A percentile compares a stretch with the other conserved stretches of the same genome.
phyloP scores from a whole-genome alignment of 2,797 vertebrate species.

The Sebastes wilsoni region DNA sequence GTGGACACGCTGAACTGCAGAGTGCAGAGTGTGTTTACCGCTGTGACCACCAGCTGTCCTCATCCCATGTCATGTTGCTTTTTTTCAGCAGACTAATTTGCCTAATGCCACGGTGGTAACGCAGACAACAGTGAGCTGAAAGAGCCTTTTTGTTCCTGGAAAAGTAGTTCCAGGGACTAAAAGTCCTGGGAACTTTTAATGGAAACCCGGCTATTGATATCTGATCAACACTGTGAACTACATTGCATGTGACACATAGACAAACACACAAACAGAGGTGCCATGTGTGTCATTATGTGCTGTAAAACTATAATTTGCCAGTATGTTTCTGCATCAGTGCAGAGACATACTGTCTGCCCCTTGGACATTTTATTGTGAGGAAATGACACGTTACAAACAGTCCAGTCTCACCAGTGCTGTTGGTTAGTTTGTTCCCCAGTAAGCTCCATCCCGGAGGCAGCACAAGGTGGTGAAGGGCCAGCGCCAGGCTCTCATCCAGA shows the following conservation, averaged over 20 bases:
- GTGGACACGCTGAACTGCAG: too few relatives aligned
- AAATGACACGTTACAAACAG: constrained; percentile 9
- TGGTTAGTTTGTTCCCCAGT: constrained; percentile 79
- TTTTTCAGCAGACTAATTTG: too few relatives aligned
- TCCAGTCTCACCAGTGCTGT: constrained; percentile 72
- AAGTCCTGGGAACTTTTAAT: too few relatives aligned
- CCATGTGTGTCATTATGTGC: constrained; percentile 2
- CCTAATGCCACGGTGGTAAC: too few relatives aligned
- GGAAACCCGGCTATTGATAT: not conserved
- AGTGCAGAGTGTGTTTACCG: too few relatives aligned
- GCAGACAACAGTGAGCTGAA: too few relatives aligned
- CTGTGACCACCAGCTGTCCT: too few relatives aligned
- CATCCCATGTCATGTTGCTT: too few relatives aligned
- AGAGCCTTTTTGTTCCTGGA: too few relatives aligned
- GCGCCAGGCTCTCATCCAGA: constrained; percentile 89
- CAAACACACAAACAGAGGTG: constrained; percentile 3
- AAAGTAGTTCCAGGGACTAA: too few relatives aligned
- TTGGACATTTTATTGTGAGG: not conserved
- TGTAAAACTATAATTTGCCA: constrained; percentile 8
- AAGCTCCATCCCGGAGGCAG: constrained; percentile 92
- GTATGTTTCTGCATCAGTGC: constrained; percentile 1
- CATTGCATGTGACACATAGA: not conserved
- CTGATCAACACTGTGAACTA: not conserved
- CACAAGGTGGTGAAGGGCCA: constrained; percentile 91
- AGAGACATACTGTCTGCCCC: not conserved